Evolutionary conservation across 2,797 vertebrate genomes (phyloP).

Genomic region (Podarcis lilfordi): DNA sequence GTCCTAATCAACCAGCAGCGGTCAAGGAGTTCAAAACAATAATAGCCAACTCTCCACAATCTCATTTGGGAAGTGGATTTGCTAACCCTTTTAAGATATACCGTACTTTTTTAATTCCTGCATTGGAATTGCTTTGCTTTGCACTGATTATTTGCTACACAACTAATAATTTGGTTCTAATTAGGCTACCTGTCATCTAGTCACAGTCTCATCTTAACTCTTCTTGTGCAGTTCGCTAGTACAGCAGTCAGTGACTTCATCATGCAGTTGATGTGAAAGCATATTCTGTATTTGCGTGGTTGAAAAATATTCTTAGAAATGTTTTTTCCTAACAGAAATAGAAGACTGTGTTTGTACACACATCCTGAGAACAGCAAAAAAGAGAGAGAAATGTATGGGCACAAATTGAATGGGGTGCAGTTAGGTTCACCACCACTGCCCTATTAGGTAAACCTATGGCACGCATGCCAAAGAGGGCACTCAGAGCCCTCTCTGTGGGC

Average conservation of each 20-base stretch:
- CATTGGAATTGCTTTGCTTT: neutral
- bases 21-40: slow-evolving; percentile 1
- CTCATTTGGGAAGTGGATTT: neutral
- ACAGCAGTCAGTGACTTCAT: neutral
- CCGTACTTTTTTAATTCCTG: neutral
- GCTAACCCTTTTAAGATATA: neutral
- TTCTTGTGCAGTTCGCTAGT: neutral
- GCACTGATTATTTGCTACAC: neutral
- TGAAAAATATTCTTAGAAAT: neutral
- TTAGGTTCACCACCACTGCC: too few species aligned
- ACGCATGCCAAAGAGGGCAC: too few species aligned
- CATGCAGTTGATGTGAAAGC: neutral
- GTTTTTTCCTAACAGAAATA: neutral
- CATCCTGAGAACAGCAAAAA: neutral
- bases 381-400: neutral
- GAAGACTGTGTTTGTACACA: neutral
- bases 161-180: neutral
- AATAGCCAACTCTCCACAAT: neutral
- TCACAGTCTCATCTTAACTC: neutral
- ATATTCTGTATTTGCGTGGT: neutral
- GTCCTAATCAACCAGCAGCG: neutral
- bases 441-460: too few species aligned
- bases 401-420: neutral
- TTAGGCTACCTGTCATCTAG: neutral
- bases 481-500: too few species aligned